Percentiles rank a stretch among this genome's conserved stretches.
These are phyloP conservation scores for Heliothis virescens DNA, from an alignment of 1,140 invertebrate genomes.

Conservation along the genomic window DNA sequence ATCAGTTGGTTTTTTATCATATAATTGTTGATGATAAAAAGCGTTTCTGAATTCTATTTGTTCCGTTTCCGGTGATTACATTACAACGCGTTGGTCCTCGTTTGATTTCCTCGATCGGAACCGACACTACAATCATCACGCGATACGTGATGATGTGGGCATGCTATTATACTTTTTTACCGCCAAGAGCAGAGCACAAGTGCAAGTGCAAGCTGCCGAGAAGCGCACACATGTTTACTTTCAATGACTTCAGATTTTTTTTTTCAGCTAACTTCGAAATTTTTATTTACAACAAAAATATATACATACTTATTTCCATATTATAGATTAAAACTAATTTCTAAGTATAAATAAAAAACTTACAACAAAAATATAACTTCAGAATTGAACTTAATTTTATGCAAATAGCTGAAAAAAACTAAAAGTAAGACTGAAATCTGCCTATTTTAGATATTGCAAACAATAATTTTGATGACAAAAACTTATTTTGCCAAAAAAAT, in stretches of 20 bases:
- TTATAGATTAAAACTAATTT: too few relatives aligned
- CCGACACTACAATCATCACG: slow-evolving; percentile 31
- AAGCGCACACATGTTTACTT: too few relatives aligned
- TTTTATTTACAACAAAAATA: too few relatives aligned
- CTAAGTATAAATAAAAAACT: too few relatives aligned
- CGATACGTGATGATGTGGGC: slow-evolving; percentile 1
- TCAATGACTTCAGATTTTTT: neutral
- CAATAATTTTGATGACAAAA: too few relatives aligned
- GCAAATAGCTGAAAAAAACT: too few relatives aligned
- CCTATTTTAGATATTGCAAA: too few relatives aligned
- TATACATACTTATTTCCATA: too few relatives aligned
- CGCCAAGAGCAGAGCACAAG: slow-evolving; percentile 2
- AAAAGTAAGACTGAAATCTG: too few relatives aligned
- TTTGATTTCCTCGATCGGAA: slow-evolving; percentile 33
- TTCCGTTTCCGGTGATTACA: slow-evolving; percentile 35
- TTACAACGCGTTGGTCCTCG: neutral
- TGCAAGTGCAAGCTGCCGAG: slow-evolving; percentile 6
- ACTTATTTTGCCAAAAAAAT: too few relatives aligned
- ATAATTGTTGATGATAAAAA: slow-evolving; percentile 26
- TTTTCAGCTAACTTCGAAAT: too few relatives aligned
- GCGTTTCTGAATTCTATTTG: slow-evolving; percentile 35
- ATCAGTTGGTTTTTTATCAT: slow-evolving; percentile 41
- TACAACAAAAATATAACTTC: too few relatives aligned
- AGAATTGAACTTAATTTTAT: neutral
- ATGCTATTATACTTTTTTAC: slow-evolving; percentile 27